phyloP scores from a whole-genome alignment of 2,797 vertebrate genomes.

The Danionella dracula region DNA sequence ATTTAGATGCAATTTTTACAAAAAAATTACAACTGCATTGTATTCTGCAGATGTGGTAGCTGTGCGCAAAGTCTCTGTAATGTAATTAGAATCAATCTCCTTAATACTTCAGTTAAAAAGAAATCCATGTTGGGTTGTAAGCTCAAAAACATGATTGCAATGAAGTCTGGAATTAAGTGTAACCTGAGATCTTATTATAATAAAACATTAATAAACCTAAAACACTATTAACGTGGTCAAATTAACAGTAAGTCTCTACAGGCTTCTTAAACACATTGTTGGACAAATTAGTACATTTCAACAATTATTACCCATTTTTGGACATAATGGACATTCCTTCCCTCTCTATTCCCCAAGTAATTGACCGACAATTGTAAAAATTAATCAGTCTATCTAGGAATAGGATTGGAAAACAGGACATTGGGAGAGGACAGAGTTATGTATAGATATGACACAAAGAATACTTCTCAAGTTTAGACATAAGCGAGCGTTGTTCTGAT shows the following conservation, averaged over 20 bases:
- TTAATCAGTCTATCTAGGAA: conserved; percentile 53
- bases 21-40: too few relatives aligned
- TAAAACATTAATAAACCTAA: conserved; percentile 37
- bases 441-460: conserved; percentile 44
- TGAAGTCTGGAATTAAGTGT: conserved; percentile 1
- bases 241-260: conserved; percentile 36
- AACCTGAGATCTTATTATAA: conserved; percentile 30
- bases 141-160: background rate
- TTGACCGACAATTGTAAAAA: conserved; percentile 50
- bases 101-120: too few relatives aligned
- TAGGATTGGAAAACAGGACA: conserved; percentile 38
- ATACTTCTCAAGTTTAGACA: conserved; percentile 34
- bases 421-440: conserved; percentile 39
- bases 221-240: conserved; percentile 40
- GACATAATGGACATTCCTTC: conserved; percentile 44
- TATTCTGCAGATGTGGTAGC: too few relatives aligned
- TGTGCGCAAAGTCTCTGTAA: too few relatives aligned
- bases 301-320: conserved; percentile 44
- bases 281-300: conserved; percentile 45
- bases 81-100: too few relatives aligned
- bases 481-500: conserved; percentile 19
- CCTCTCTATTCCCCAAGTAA: conserved; percentile 45
- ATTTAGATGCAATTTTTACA: too few relatives aligned
- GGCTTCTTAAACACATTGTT: conserved; percentile 23
- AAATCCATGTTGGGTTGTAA: background rate